Conservation (phyloP, 2,888 invertebrate genomes). For the Phengaris arion region DNA sequence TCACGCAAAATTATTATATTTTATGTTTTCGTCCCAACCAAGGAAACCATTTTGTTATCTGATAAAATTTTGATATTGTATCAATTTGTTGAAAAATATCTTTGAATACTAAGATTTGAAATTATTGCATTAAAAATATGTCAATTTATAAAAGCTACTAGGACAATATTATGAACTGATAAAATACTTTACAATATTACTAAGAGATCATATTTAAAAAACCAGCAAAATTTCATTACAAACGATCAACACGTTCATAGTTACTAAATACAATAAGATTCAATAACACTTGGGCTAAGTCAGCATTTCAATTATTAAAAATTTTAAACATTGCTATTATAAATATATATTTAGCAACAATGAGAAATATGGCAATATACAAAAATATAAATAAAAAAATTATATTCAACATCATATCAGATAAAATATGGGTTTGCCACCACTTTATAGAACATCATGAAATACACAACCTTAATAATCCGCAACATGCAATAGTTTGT, state of each 20-base stretch:
- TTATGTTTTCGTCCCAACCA: not conserved
- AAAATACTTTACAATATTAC: conserved; percentile 15
- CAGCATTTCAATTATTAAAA: conserved; percentile 37
- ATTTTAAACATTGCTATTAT: conserved; percentile 41
- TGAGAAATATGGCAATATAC: conserved; percentile 58
- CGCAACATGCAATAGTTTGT: conserved; percentile 36
- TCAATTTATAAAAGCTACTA: not conserved
- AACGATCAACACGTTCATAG: conserved; percentile 31
- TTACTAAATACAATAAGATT: conserved; percentile 36
- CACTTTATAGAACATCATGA: conserved; percentile 41
- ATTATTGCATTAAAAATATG: not conserved
- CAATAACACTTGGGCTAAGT: conserved; percentile 44
- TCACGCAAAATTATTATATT: not conserved
- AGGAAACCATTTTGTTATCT: not conserved
- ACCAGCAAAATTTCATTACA: conserved; percentile 35
- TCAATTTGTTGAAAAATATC: not conserved
- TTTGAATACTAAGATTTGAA: not conserved
- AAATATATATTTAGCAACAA: conserved; percentile 66
- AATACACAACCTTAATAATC: conserved; percentile 40
- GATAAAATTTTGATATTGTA: not conserved
- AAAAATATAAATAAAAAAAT: conserved; percentile 43
- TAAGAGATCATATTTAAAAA: conserved; percentile 37
- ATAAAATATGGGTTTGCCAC: conserved; percentile 34
- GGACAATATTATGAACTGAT: not conserved
- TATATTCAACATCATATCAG: conserved; percentile 20